Base-by-base conservation (phyloP, 1,140 invertebrate genomes). In the Megalopta genalis region DNA sequence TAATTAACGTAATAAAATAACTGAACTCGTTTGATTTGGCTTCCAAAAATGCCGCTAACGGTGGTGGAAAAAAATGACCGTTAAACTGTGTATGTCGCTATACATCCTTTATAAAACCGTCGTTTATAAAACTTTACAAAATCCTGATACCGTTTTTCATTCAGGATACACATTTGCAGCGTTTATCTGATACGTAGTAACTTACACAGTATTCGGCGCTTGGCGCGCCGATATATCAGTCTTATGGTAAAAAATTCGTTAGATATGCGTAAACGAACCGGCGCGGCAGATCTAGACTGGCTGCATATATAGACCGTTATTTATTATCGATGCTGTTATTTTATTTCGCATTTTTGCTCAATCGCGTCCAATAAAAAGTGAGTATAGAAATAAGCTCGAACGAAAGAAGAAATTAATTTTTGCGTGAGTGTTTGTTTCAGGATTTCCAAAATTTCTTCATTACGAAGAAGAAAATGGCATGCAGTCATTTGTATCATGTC, bases 241-340 rank as follows among this genome's bases (percentile, higher is more conserved):
- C 62, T 65, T 65, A 52, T 25, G 62, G 72, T 65, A 74, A 65
- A 74, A 74, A 74, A 66, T 65, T 74, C 16, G 72, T 74, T 74
- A 21, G 21, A 37, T 39, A 21, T 74, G 46, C 60, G 37, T 54
- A 39, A 65, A 65, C 42, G 27, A 9, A 65, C 37, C 27, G 23
- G 63, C 37, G 18, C 21, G 64, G n/a, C 39, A 66, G 39, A 46
- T 66, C 64, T 46, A n/a, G n/a, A n/a, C n/a, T 37, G 64, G 21
- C n/a, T n/a, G 3, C 32, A 23, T 37, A 46, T 52, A 52, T 9
- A 12, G 2, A 42, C 18, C 27, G 16, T 64, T 52, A 74, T 65
- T 74, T 74, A 74, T 74, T 74, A 27, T 27, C 57, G n/a, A 39
- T 6, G 39, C 64, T 25, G n/a, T 25, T 25, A 8, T 66, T 66